phyloP scores from a whole-genome alignment of 2,888 invertebrate species.

The Subacronicta megacephala region DNA sequence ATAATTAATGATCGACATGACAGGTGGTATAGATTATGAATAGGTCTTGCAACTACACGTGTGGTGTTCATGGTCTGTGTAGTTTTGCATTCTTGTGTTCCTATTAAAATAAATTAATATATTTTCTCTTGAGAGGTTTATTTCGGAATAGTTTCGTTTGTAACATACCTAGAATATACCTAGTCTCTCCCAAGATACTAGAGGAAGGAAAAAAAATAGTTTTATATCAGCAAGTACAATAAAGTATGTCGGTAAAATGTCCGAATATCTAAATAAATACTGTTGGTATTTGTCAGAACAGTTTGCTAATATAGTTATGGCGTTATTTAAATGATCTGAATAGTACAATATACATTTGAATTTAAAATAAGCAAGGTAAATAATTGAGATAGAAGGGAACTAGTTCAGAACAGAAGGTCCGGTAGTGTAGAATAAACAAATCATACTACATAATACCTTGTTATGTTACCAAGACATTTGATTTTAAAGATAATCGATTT shows the following conservation, averaged over 20 bases:
- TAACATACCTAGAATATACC: too few species aligned
- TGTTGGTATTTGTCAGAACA: conserved; percentile 27
- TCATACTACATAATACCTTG: not conserved
- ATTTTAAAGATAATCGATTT: not conserved
- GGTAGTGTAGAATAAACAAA: conserved; percentile 5
- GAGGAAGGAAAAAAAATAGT: not conserved
- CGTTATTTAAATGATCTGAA: conserved; percentile 39
- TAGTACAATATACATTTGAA: conserved; percentile 20
- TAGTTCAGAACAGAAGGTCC: conserved; percentile 10
- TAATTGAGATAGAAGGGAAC: conserved; percentile 22
- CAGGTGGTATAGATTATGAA: conserved; percentile 24
- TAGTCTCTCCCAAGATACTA: not conserved
- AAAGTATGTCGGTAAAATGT: conserved; percentile 20
- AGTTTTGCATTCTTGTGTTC: not conserved
- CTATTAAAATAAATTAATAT: not conserved
- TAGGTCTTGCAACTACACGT: conserved; percentile 19
- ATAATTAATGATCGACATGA: conserved; percentile 39
- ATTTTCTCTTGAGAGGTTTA: not conserved
- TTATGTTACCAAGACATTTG: not conserved
- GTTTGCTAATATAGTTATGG: conserved; percentile 22
- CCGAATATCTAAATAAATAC: conserved; percentile 16
- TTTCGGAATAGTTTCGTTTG: not conserved
- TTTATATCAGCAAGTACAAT: conserved; percentile 1
- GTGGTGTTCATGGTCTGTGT: not conserved
- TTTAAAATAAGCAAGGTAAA: conserved; percentile 23